Conservation (phyloP, 2,888 invertebrate species). For the Rhodophaea formosa region DNA sequence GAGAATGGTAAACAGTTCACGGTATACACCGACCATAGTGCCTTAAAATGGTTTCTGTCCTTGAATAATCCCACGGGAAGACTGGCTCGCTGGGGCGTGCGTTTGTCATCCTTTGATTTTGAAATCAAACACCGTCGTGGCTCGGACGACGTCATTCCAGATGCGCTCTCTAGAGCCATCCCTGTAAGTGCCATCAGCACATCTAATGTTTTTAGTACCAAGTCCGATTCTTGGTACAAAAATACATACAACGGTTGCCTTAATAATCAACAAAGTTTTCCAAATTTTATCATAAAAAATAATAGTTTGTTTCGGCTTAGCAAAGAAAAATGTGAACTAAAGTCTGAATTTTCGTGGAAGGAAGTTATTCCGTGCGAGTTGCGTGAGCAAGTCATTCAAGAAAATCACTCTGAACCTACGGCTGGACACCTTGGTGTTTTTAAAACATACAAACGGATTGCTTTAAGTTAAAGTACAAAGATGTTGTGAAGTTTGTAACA, state of each 20-base stretch:
- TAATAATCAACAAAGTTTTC: not conserved
- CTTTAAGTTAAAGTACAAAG: not conserved
- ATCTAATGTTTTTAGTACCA: not conserved
- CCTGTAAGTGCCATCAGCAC: not conserved
- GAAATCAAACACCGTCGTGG: too few species aligned
- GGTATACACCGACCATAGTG: too few species aligned
- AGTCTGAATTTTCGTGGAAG: too few species aligned
- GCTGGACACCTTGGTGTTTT: slow-evolving; percentile 28
- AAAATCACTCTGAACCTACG: slow-evolving; percentile 11
- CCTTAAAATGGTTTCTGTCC: not conserved
- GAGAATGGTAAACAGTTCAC: too few species aligned
- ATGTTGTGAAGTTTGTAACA: too few species aligned
- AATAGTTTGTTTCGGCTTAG: not conserved
- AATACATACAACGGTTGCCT: slow-evolving; percentile 6
- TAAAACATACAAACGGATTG: slow-evolving; percentile 24
- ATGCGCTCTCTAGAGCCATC: not conserved
- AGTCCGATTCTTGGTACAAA: not conserved
- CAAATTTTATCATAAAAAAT: not conserved
- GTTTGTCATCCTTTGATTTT: too few species aligned
- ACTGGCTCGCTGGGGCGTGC: too few species aligned
- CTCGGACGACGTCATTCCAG: too few species aligned
- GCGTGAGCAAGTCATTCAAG: too few species aligned
- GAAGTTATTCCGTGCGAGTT: too few species aligned
- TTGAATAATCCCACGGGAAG: too few species aligned
- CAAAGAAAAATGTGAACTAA: too few species aligned